A percentile compares a stretch with the other conserved stretches of the same genome.
Evolutionary conservation across 2,888 invertebrate species (phyloP).

Genomic region (Anagyrus pseudococci): DNA sequence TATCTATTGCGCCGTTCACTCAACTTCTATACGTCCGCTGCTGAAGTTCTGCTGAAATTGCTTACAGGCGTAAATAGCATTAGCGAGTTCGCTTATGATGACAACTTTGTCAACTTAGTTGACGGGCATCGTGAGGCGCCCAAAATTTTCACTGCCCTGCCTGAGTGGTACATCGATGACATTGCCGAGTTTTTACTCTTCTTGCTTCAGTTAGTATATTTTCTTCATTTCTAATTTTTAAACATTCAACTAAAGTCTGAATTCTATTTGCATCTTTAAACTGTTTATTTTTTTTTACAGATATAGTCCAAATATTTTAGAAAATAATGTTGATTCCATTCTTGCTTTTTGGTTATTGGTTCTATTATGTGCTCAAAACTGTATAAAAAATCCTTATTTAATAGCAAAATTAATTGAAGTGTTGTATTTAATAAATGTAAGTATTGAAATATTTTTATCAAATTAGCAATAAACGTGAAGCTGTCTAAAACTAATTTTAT

Average conservation of each 20-base stretch:
- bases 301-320: slow-evolving; percentile 77
- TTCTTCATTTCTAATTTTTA: not conserved
- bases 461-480: not conserved
- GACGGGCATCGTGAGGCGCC: slow-evolving; percentile 71
- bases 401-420: slow-evolving; percentile 96
- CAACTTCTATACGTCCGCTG: slow-evolving; percentile 86
- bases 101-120: slow-evolving; percentile 64
- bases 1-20: slow-evolving; percentile 81
- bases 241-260: not conserved
- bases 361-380: slow-evolving; percentile 87
- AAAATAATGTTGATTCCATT: slow-evolving; percentile 80
- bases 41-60: slow-evolving; percentile 77
- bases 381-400: slow-evolving; percentile 95
- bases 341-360: slow-evolving; percentile 88
- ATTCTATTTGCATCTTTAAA: too few relatives aligned
- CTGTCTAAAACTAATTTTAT: not conserved
- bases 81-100: slow-evolving; percentile 41
- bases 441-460: slow-evolving; percentile 57
- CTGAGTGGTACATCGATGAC: slow-evolving; percentile 98
- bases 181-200: slow-evolving; percentile 95
- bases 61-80: slow-evolving; percentile 63
- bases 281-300: slow-evolving; percentile 61
- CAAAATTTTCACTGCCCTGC: slow-evolving; percentile 84
- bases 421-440: slow-evolving; percentile 78
- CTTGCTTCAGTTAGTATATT: slow-evolving; percentile 81